Evolutionary conservation across 2,113 vertebrate genomes (phyloP).

Genomic region (Fukomys damarensis): DNA sequence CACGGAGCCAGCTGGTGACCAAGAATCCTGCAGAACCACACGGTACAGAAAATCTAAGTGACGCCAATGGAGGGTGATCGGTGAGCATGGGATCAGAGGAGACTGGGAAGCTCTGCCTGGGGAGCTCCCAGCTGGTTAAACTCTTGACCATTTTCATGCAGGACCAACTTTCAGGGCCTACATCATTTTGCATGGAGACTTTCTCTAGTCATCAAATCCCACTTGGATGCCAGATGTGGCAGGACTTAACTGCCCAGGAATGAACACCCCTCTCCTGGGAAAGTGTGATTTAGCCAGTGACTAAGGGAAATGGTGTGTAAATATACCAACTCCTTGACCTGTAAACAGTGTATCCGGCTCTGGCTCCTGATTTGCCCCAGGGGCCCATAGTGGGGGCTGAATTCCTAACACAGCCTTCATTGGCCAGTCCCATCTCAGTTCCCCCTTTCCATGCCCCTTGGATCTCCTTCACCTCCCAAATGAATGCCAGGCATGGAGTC

Average conservation of each 20-base stretch:
- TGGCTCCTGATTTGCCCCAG: background rate
- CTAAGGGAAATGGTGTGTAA: background rate
- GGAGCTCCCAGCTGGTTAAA: rapidly evolving
- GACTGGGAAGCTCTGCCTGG: rapidly evolving
- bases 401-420: background rate
- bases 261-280: background rate
- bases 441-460: background rate
- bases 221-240: background rate
- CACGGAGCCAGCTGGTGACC: rapidly evolving
- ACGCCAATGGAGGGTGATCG: background rate
- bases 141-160: background rate
- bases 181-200: rapidly evolving
- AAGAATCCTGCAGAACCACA: background rate
- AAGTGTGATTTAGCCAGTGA: background rate
- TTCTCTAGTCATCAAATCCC: background rate
- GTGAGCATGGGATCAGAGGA: rapidly evolving
- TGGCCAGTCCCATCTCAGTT: too few species aligned
- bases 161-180: background rate
- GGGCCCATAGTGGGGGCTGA: background rate
- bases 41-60: background rate
- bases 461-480: background rate
- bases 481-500: rapidly evolving
- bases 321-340: rapidly evolving
- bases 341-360: rapidly evolving
- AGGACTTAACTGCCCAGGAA: background rate